Conservation (phyloP, 2,113 vertebrate species). For the Oncorhynchus keta region DNA sequence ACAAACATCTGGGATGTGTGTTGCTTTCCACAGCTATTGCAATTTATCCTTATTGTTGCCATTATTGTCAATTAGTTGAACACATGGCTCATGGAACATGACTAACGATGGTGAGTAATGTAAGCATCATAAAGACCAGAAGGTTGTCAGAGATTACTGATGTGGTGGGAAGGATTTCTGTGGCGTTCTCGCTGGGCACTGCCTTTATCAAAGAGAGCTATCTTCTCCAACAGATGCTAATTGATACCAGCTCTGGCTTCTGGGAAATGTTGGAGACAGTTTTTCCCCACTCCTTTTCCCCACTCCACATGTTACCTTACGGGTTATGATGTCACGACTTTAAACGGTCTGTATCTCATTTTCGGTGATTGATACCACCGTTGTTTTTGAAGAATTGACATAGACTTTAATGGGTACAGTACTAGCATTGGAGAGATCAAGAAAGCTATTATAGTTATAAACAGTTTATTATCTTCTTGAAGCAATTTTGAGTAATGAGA, state of each 20-base stretch:
- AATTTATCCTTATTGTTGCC: constrained; percentile 50
- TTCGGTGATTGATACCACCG: background rate
- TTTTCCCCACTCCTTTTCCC: constrained; percentile 23
- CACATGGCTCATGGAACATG: constrained; percentile 56
- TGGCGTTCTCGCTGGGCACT: constrained; percentile 35
- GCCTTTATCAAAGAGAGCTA: constrained; percentile 42
- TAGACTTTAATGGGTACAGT: background rate
- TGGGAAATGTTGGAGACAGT: constrained; percentile 46
- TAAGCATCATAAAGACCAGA: constrained; percentile 54
- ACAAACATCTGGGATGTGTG: constrained; percentile 55
- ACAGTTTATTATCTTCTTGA: background rate
- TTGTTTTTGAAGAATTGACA: background rate
- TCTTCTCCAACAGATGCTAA: constrained; percentile 45
- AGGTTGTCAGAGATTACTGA: constrained; percentile 55
- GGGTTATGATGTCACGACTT: background rate
- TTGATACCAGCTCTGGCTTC: constrained; percentile 50
- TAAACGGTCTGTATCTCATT: background rate
- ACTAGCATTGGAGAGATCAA: background rate
- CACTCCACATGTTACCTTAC: background rate
- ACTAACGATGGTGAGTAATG: constrained; percentile 56
- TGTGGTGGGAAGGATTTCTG: constrained; percentile 30
- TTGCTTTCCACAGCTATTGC: constrained; percentile 52
- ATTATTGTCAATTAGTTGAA: constrained; percentile 60
- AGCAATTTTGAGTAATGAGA: background rate
- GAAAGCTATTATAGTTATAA: background rate